Percentiles rank a stretch among this genome's conserved stretches.
Conservation (phyloP, 1,140 invertebrate species). For the Drosophila persimilis region DNA sequence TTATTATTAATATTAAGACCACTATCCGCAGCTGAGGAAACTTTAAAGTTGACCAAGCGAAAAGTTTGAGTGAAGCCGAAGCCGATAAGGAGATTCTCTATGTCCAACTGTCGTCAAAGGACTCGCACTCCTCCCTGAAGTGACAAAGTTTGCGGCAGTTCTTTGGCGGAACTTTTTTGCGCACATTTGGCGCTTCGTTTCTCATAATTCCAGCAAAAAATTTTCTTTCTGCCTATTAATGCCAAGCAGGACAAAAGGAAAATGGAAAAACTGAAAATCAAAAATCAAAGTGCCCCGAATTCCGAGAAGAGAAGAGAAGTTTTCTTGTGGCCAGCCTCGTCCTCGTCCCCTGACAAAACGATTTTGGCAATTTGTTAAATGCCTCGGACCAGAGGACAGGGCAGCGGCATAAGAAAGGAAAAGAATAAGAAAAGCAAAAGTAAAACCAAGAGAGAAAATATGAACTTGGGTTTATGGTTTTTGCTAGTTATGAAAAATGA, state of each 20-base stretch:
- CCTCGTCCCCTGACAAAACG: conserved; percentile 27
- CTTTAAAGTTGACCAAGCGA: conserved; percentile 29
- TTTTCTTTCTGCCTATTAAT: conserved; percentile 52
- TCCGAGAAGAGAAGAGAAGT: conserved; percentile 47
- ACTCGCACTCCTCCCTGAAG: conserved; percentile 49
- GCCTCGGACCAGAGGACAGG: conserved; percentile 4
- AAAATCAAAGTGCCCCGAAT: conserved; percentile 60
- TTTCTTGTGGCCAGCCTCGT: conserved; percentile 20
- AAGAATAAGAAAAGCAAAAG: conserved; percentile 3
- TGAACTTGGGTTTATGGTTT: conserved; percentile 54
- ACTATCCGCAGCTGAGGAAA: conserved; percentile 10
- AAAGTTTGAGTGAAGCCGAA: conserved; percentile 28
- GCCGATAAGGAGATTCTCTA: conserved; percentile 55
- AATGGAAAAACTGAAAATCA: conserved; percentile 24
- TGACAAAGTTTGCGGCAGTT: conserved; percentile 49
- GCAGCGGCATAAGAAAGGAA: neutral
- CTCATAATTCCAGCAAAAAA: conserved; percentile 54
- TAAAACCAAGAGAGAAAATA: conserved; percentile 30
- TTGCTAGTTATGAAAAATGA: conserved; percentile 73
- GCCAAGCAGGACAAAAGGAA: conserved; percentile 35
- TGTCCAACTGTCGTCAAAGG: conserved; percentile 47
- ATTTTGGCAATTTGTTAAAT: conserved; percentile 70
- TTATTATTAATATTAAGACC: conserved; percentile 13
- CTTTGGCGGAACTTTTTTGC: conserved; percentile 38
- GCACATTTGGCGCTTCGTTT: conserved; percentile 62